Evolutionary conservation across 2,113 vertebrate species (phyloP).

Genomic region (cattle (Bos taurus)): ARS-UCD2.0 NC_037331.1:113900001-113900500

Average conservation of each 20-base stretch:
- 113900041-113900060: not conserved
- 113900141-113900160: not conserved
- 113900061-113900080: not conserved
- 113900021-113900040: not conserved
- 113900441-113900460: not conserved
- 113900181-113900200: not conserved
- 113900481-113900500: not conserved
- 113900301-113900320: not conserved
- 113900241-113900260: not conserved
- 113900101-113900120: not conserved
- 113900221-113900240: not conserved
- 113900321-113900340: not conserved
- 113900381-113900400: not conserved
- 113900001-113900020: not conserved
- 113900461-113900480: not conserved
- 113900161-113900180: not conserved
- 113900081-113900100: not conserved
- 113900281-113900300: not conserved
- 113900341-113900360: not conserved
- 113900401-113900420: not conserved
- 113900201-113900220: not conserved
- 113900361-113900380: not conserved
- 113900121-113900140: not conserved
- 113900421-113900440: not conserved
- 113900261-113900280: not conserved